Evolutionary conservation across 2,888 invertebrate genomes (phyloP), one percentile per base, ranked within the genome.

Genomic region (Harpalus rufipes): DNA sequence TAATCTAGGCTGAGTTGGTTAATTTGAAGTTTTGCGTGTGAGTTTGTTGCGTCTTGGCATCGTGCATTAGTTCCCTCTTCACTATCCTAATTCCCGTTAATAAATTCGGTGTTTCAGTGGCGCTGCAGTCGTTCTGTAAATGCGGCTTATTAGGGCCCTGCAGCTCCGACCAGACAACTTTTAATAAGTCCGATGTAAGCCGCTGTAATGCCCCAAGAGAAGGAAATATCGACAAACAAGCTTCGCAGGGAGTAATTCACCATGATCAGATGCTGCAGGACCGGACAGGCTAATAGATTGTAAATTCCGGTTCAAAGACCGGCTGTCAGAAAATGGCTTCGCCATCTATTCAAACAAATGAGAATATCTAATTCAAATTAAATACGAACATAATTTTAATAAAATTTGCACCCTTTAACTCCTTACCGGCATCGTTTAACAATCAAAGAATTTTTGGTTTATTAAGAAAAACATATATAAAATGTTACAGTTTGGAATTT

Each of bases 171-270:
- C 78, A 63, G 44, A 63, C 68, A 84, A 84, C 78, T 84, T 84
- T 84, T 84, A 78, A 84, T 84, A 84, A 84, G 84, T 84, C 83
- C 83, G 51, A 72, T 84, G 84, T 84, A 84, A 84, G 84, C 78
- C 61, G 74, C 41, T 59, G 83, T 61, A 74, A 74, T 83, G 74
- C 74, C 76, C 61, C 72, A 21, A 61, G 59, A 61, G 76, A 76
- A 83, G 59, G 74, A 83, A 83, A 72, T 83, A 83, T 83, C 83
- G 76, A 76, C 72, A 74, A 51, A 81, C 32, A 83, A 68, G 81
- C 44, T 25, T 81, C 65, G 63, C 63, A 16, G 16, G 39, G 21
- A 61, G 41, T 59, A 39, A 32, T 41, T 32, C 18, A 76, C 8
- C 79, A 32, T n/a, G 61, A 61, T 61, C 41, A 61, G 78, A 58